Evolutionary conservation across 2,113 vertebrate genomes (phyloP).

Genomic region (Mormoops blainvillei): DNA sequence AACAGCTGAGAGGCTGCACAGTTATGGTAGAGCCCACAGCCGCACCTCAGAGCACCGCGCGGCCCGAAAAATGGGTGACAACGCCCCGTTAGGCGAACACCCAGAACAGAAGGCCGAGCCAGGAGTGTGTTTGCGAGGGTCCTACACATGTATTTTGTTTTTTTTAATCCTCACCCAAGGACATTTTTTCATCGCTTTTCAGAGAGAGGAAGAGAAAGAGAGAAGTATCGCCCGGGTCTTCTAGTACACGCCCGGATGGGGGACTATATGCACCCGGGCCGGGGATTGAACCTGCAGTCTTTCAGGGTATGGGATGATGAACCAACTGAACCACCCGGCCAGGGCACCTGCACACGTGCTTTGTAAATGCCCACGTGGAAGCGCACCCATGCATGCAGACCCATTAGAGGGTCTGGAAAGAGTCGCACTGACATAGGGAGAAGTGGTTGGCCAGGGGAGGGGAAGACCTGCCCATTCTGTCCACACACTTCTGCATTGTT

Average conservation of each 20-base stretch:
- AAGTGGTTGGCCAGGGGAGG: too few species aligned
- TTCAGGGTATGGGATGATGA: too few species aligned
- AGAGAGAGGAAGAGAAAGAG: too few species aligned
- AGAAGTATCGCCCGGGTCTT: too few species aligned
- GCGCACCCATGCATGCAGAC: rapidly evolving
- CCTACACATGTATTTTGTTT: rapidly evolving
- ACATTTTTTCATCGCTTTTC: too few species aligned
- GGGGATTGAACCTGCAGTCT: too few species aligned
- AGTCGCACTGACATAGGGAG: rapidly evolving
- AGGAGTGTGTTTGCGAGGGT: too few species aligned
- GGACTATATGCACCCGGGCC: too few species aligned
- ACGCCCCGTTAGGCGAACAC: neutral
- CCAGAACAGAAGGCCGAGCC: neutral
- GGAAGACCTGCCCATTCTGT: neutral
- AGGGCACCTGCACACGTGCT: rapidly evolving
- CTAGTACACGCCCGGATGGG: neutral
- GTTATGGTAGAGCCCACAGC: rapidly evolving
- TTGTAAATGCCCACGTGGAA: neutral
- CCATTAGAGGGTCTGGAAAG: neutral
- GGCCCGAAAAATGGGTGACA: neutral
- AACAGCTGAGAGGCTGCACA: neutral
- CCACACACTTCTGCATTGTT: neutral
- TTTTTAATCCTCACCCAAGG: too few species aligned
- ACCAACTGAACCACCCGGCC: too few species aligned
- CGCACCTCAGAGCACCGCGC: neutral